Conservation (phyloP, 2,113 vertebrate species). For the Misgurnus mizolepis region DNA sequence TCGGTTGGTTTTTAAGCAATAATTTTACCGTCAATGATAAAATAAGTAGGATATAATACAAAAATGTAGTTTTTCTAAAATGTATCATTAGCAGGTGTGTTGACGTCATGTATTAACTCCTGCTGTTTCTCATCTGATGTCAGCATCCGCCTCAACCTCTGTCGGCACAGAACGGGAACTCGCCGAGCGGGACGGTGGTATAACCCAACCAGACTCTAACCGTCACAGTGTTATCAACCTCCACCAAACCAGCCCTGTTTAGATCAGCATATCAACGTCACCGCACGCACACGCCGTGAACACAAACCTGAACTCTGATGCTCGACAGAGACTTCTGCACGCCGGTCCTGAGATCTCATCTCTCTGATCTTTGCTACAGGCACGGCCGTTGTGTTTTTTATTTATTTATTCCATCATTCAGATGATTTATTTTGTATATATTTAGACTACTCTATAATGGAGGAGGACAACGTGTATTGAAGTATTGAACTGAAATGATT, state of each 20-base stretch:
- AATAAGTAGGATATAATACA: too few species aligned
- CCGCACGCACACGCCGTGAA: neutral
- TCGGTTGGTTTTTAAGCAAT: too few species aligned
- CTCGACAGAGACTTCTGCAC: neutral
- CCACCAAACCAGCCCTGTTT: neutral
- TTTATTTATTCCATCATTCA: constrained; percentile 77
- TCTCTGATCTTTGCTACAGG: constrained; percentile 44
- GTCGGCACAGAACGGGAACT: constrained; percentile 85
- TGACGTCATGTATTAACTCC: neutral
- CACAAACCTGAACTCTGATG: neutral
- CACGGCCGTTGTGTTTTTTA: constrained; percentile 69
- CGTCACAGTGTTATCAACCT: neutral
- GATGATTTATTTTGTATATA: constrained; percentile 83
- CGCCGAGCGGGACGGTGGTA: constrained; percentile 89
- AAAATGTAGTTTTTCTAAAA: too few species aligned
- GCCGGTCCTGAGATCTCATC: neutral
- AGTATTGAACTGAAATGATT: constrained; percentile 60
- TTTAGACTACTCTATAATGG: constrained; percentile 73
- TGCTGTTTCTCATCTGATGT: constrained; percentile 9
- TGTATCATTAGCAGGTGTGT: neutral
- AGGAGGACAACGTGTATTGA: constrained; percentile 61
- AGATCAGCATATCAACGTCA: neutral
- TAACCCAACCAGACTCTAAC: constrained; percentile 63
- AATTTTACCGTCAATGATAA: too few species aligned
- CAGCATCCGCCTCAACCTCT: constrained; percentile 70